Evolutionary conservation across 2,113 vertebrate genomes (phyloP).

Genomic region (Hyaena hyaena): DNA sequence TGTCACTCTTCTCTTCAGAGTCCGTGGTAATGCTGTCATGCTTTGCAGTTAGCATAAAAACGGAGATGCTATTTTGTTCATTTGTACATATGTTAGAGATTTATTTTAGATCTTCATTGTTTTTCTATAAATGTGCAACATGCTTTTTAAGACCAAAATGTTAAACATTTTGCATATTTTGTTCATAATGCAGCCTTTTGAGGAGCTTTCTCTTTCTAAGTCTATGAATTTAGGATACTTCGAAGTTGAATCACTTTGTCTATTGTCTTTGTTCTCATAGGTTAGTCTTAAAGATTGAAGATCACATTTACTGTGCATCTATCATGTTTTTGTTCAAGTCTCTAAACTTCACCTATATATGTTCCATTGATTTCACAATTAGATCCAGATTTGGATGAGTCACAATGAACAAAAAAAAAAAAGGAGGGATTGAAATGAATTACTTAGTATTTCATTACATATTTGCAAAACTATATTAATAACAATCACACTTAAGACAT

Average conservation of each 20-base stretch:
- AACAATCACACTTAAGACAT: not conserved
- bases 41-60: slow-evolving; percentile 17
- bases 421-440: not conserved
- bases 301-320: not conserved
- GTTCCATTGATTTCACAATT: slow-evolving; percentile 16
- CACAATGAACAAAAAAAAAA: not conserved
- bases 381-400: not conserved
- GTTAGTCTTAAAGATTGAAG: not conserved
- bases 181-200: not conserved
- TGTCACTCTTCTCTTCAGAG: not conserved
- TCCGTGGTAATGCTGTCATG: not conserved
- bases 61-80: not conserved
- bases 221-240: not conserved
- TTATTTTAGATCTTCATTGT: not conserved
- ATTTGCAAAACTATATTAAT: not conserved
- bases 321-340: not conserved
- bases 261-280: not conserved
- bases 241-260: not conserved
- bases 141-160: slow-evolving; percentile 2
- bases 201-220: not conserved
- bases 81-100: not conserved
- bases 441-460: not conserved
- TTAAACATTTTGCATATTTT: not conserved
- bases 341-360: not conserved
- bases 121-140: slow-evolving; percentile 37